These are phyloP conservation scores for Pantherophis guttatus DNA, from an alignment of 2,113 vertebrate species.

Conservation along the genomic window DNA sequence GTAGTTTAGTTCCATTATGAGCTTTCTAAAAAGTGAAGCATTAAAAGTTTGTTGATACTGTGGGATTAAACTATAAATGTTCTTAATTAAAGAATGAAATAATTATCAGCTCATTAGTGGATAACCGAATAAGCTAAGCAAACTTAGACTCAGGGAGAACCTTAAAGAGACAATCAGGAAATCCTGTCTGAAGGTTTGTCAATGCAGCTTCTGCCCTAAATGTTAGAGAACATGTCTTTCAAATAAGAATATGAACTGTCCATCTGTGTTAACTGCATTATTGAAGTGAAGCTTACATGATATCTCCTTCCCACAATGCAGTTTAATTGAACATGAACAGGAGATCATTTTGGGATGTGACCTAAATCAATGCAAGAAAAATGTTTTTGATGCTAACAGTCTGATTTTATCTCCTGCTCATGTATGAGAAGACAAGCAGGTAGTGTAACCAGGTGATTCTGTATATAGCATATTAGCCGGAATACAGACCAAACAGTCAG, in stretches of 20 bases:
- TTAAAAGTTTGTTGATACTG: not conserved
- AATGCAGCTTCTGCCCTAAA: not conserved
- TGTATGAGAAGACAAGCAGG: not conserved
- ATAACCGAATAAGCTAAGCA: not conserved
- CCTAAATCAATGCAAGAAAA: not conserved
- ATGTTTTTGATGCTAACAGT: not conserved
- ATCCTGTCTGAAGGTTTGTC: not conserved
- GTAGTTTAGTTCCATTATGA: not conserved
- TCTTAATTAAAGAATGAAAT: constrained; percentile 11
- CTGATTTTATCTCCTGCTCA: not conserved
- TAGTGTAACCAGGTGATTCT: not conserved
- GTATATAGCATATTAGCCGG: not conserved
- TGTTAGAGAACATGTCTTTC: not conserved
- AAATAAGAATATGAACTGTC: not conserved
- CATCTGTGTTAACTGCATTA: not conserved
- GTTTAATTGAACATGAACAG: not conserved
- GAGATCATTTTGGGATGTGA: not conserved
- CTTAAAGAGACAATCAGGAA: not conserved
- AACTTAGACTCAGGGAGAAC: not conserved
- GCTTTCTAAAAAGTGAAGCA: not conserved
- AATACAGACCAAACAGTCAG: not conserved
- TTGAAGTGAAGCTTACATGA: not conserved
- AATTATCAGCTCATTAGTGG: not conserved
- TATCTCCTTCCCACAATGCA: not conserved
- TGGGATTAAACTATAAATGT: not conserved